Evolutionary conservation across 2,113 vertebrate genomes (phyloP).

Genomic region (Archilochus colubris): DNA sequence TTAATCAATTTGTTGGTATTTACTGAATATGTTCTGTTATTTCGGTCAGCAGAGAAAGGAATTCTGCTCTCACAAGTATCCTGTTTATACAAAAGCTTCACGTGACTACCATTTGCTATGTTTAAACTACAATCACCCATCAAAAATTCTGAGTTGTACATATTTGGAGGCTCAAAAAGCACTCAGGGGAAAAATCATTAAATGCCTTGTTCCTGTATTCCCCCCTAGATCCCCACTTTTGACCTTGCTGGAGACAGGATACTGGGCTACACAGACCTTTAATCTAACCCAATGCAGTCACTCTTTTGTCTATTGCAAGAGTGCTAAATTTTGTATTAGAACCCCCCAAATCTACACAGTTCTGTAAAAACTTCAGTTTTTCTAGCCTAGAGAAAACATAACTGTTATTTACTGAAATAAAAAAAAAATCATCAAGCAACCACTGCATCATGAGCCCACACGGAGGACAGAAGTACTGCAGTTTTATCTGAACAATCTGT

Average conservation of each 20-base stretch:
- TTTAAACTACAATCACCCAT: neutral
- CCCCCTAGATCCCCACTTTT: neutral
- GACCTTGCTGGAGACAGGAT: neutral
- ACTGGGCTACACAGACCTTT: neutral
- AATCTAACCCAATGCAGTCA: neutral
- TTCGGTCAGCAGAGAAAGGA: neutral
- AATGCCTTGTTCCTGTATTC: neutral
- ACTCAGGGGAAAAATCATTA: neutral
- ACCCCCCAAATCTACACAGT: neutral
- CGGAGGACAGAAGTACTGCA: neutral
- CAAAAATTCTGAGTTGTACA: neutral
- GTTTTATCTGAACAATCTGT: neutral
- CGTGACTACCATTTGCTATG: neutral
- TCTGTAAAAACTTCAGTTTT: neutral
- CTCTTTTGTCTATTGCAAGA: neutral
- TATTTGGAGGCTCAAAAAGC: neutral
- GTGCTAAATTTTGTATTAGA: neutral
- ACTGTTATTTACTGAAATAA: neutral
- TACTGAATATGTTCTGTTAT: neutral
- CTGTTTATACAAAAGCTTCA: neutral
- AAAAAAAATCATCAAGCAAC: neutral
- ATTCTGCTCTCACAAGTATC: neutral
- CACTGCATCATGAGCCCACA: neutral
- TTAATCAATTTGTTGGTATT: neutral
- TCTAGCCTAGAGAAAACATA: neutral